Percentiles rank a stretch among this genome's conserved stretches.
phyloP scores from a whole-genome alignment of 2,888 invertebrate species.

The Agriopis leucophaearia region DNA sequence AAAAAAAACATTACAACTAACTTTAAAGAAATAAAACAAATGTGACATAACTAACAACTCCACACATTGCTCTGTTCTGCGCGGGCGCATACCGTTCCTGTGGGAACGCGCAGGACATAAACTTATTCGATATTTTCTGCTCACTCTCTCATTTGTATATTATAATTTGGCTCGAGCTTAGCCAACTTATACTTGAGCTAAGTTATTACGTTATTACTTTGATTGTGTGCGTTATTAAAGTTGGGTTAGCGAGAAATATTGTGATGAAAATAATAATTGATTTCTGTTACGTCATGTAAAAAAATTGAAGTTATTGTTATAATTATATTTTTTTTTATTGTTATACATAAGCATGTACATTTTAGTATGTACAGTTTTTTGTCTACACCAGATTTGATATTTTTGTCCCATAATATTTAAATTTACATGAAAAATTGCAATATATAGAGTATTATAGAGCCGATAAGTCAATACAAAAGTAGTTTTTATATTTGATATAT shows the following conservation, averaged over 20 bases:
- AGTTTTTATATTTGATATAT: conserved; percentile 16
- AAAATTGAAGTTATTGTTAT: background rate
- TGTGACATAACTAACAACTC: conserved; percentile 51
- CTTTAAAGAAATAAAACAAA: background rate
- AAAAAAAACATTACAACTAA: background rate
- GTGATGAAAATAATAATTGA: conserved; percentile 18
- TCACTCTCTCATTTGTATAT: conserved; percentile 85
- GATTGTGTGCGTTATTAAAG: conserved; percentile 55
- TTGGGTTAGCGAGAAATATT: conserved; percentile 40
- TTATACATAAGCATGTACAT: too few species aligned
- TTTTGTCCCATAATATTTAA: too few species aligned
- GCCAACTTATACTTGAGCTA: conserved; percentile 56
- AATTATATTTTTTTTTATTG: too few species aligned
- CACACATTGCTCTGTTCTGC: conserved; percentile 52
- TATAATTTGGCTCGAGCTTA: conserved; percentile 78
- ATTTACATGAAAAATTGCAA: background rate
- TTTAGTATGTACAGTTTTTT: too few species aligned
- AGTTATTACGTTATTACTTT: conserved; percentile 69
- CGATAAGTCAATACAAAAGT: background rate
- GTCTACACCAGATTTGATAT: too few species aligned
- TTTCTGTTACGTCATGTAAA: background rate
- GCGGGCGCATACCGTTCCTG: conserved; percentile 83
- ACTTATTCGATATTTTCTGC: conserved; percentile 85
- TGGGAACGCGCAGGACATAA: conserved; percentile 85
- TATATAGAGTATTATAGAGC: background rate